A percentile compares a stretch with the other conserved stretches of the same genome.
Evolutionary conservation across 2,113 vertebrate species (phyloP).

Genomic region (Burhinus bistriatus): DNA sequence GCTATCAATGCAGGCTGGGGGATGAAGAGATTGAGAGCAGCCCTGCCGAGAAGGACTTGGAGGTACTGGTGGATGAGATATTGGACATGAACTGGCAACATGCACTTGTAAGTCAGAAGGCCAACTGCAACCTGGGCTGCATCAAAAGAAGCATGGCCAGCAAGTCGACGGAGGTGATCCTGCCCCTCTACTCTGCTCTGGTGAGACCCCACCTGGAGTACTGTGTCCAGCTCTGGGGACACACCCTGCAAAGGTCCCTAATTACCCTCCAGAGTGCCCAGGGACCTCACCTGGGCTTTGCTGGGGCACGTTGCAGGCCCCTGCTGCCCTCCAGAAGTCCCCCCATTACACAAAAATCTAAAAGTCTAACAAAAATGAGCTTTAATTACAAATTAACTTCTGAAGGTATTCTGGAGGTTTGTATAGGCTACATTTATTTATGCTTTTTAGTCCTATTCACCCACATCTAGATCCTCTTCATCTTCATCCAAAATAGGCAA

Average conservation of each 20-base stretch:
- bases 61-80: neutral
- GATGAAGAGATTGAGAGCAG: neutral
- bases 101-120: rapidly evolving
- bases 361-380: neutral
- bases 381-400: neutral
- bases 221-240: neutral
- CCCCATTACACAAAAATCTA: neutral
- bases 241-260: neutral
- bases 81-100: neutral
- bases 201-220: neutral
- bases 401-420: neutral
- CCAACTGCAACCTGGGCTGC: neutral
- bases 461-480: neutral
- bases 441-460: neutral
- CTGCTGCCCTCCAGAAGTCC: neutral
- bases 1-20: neutral
- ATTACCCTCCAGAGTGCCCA: neutral
- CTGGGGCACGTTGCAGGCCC: neutral
- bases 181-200: neutral
- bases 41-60: neutral
- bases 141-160: rapidly evolving
- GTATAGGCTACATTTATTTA: neutral
- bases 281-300: neutral
- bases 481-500: neutral
- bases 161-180: rapidly evolving